Evolutionary conservation across 2,888 invertebrate genomes (phyloP), one percentile per base, ranked within the genome.

Genomic region (Pyrrhosoma nymphula): DNA sequence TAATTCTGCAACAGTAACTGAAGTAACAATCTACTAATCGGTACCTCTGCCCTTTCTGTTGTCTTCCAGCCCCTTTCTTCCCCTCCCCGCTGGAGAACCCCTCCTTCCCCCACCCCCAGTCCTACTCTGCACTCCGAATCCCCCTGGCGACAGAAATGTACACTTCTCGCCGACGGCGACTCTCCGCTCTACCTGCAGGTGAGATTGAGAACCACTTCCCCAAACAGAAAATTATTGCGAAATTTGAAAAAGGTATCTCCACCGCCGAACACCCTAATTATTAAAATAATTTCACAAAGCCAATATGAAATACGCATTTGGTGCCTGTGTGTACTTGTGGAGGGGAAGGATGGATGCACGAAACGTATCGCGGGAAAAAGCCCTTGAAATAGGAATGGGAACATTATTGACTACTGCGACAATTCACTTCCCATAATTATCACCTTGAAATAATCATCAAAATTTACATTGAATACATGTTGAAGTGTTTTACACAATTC

Each of bases 61-160:
- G 69, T 93, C 93, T 93, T 93, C 93, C 93, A 93, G 93, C 93
- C 93, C 93, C 93, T 47, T 93, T 93, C 93, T 93, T 39, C 69
- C 93, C 93, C n/a, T 89, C 89, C n/a, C 56, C 89, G 55, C 69
- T 69, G 69, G 93, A 93, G 35, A 93, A 63, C 69, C 93, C 93
- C 47, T 93, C 93, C 69, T 93, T 93, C 60, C 93, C 93, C 47
- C 93, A 30, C 23, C 69, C 93, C 56, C 30, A 56, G 69, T 93
- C 93, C 93, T 93, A 63, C 69, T 93, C 93, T 93, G 93, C 93
- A 93, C 93, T 93, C 93, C 91, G 91, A 91, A 91, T 91, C 91
- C 93, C 93, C 93, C 93, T 93, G 93, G 93, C 93, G 93, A 93
- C 93, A 93, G 93, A 93, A 93, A 93, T 93, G 63, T 93, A 93